Evolutionary conservation across 1,140 invertebrate species (phyloP), one percentile per base, ranked within the genome.

Genomic region (Lysiphlebus fabarum): DNA sequence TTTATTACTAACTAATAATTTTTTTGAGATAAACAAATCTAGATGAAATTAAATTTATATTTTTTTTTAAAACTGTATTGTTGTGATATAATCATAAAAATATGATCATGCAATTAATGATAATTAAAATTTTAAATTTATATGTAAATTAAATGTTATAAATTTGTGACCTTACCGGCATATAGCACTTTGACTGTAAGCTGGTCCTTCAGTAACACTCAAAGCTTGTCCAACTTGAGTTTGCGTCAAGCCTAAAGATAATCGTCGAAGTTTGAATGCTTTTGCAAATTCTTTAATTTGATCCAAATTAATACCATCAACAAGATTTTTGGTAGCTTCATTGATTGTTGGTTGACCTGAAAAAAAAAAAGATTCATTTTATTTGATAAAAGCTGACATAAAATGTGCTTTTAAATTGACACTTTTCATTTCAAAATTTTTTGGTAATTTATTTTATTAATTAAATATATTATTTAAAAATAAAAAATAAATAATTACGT

Each of bases 241-340:
- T 79, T 98, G 95, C 11, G 96, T 98, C 49, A 98, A 82, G 37
- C 96, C 96, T 59, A 98, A 79, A 10, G 93, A 95, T 49, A 98
- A 82, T 60, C 95, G 86, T 37, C 94, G 84, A 48, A 97, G 84
- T 79, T 98, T 98, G 79, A 98, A 98, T 38, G 92, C 92, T 83
- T 96, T 96, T 48, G 95, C 95, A 82, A 98, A 98, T 80, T 98
- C 95, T 81, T 96, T 96, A 70, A 98, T 98, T 80, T 98, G 95
- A 75, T 98, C 95, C 67, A 98, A 80, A 78, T 98, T 95, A 61
- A 97, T 95, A 42, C 95, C 95, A 74, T 98, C 95, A 0, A 97
- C 93, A 51, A 96, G 90, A 74, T 95, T 96, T 68, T 90, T 92
- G 63, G 90, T 93, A 41, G 91, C 90, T 79, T 95, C 92, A 73